Percentiles rank a stretch among this genome's conserved stretches.
Evolutionary conservation across 2,113 vertebrate genomes (phyloP).

Genomic region (Paramormyrops kingsleyae): DNA sequence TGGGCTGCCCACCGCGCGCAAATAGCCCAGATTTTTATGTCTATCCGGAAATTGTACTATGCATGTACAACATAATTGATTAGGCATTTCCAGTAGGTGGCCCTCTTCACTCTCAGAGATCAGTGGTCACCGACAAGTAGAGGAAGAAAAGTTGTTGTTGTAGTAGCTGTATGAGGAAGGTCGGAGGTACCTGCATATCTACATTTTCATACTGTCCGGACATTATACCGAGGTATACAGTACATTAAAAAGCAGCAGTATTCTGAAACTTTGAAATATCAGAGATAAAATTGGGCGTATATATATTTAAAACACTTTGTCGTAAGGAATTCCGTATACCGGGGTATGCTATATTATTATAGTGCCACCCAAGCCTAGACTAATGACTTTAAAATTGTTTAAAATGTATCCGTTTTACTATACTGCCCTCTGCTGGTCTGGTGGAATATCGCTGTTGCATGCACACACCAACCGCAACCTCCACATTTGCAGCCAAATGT

Average conservation of each 20-base stretch:
- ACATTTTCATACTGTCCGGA: background rate
- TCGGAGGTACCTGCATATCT: background rate
- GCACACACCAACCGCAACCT: background rate
- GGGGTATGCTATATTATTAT: background rate
- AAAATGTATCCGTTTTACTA: background rate
- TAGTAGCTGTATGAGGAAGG: background rate
- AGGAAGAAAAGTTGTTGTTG: background rate
- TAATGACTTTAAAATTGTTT: background rate
- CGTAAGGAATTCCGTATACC: background rate
- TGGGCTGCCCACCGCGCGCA: background rate
- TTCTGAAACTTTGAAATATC: background rate
- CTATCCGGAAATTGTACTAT: background rate
- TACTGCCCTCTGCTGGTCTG: background rate
- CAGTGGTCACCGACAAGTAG: background rate
- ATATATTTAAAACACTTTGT: background rate
- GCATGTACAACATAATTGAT: background rate
- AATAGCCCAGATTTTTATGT: background rate
- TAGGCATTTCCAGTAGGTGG: background rate
- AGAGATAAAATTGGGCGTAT: background rate
- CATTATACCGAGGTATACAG: background rate
- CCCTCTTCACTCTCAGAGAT: background rate
- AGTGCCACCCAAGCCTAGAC: background rate
- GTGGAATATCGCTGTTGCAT: background rate
- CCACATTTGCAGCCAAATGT: background rate
- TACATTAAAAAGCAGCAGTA: background rate